phyloP scores from a whole-genome alignment of 1,140 invertebrate genomes.

The Drosophila navojoa region DNA sequence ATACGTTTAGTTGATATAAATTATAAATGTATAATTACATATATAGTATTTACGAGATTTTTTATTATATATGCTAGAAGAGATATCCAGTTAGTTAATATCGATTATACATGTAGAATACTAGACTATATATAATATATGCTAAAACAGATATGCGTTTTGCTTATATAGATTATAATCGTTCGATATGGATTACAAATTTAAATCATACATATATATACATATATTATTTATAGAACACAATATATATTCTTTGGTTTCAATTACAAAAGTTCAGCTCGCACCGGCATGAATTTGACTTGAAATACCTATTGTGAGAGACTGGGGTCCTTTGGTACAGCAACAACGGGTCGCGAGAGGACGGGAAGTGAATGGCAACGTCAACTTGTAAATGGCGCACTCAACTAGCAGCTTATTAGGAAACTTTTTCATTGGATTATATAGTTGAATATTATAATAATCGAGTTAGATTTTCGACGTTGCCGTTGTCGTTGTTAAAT shows the following conservation, averaged over 20 bases:
- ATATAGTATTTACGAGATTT: too few relatives aligned
- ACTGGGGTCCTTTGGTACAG: not conserved
- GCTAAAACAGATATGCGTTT: too few relatives aligned
- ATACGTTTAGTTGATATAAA: too few relatives aligned
- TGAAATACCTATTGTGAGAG: constrained; percentile 22
- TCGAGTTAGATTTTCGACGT: constrained; percentile 69
- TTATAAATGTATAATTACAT: too few relatives aligned
- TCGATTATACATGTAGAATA: too few relatives aligned
- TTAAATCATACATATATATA: too few relatives aligned
- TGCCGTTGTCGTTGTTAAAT: constrained; percentile 12
- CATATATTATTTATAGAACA: too few relatives aligned
- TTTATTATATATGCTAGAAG: too few relatives aligned
- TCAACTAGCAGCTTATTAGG: constrained; percentile 78
- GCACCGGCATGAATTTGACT: constrained; percentile 16
- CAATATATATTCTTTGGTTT: not conserved
- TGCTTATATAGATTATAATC: too few relatives aligned
- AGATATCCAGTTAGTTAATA: too few relatives aligned
- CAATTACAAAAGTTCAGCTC: not conserved
- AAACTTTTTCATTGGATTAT: constrained; percentile 78
- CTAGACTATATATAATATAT: too few relatives aligned
- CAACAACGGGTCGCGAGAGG: constrained; percentile 7
- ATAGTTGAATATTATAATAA: constrained; percentile 81
- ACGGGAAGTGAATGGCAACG: constrained; percentile 38
- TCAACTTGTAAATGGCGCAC: constrained; percentile 57
- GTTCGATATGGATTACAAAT: too few relatives aligned